phyloP scores from a whole-genome alignment of 2,888 invertebrate species.

The Chymomyza amoena region DNA sequence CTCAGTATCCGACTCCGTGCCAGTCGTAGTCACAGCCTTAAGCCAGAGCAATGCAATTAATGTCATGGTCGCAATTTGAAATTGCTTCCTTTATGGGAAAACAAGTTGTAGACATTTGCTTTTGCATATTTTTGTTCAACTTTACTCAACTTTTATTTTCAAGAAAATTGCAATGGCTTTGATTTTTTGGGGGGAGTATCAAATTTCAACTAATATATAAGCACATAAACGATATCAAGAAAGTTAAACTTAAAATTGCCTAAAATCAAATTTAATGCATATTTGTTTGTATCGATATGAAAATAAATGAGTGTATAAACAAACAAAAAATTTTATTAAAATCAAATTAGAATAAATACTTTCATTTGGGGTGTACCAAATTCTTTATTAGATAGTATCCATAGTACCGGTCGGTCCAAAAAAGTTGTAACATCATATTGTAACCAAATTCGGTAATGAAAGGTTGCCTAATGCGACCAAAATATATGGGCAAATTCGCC shows the following conservation, averaged over 20 bases:
- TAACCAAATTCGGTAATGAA: too few species aligned
- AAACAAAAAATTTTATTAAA: too few species aligned
- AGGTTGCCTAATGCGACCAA: too few species aligned
- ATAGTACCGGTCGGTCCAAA: too few species aligned
- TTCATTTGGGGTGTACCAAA: too few species aligned
- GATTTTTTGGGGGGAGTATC: neutral
- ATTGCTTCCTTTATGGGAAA: neutral
- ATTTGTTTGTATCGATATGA: too few species aligned
- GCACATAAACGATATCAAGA: constrained; percentile 2
- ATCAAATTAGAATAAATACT: too few species aligned
- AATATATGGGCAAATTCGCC: too few species aligned
- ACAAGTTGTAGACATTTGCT: neutral
- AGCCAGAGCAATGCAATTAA: constrained; percentile 17
- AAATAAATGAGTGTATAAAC: too few species aligned
- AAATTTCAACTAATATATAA: constrained; percentile 1
- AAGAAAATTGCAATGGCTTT: neutral
- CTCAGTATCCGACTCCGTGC: neutral
- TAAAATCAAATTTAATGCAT: neutral
- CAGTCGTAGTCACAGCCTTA: neutral
- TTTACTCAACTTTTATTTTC: neutral
- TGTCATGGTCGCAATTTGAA: neutral
- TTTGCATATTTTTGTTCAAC: neutral
- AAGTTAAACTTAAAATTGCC: neutral
- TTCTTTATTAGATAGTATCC: too few species aligned
- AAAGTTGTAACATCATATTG: too few species aligned